Conservation (phyloP, 1,140 invertebrate genomes). For the Aporrectodea caliginosa region DNA sequence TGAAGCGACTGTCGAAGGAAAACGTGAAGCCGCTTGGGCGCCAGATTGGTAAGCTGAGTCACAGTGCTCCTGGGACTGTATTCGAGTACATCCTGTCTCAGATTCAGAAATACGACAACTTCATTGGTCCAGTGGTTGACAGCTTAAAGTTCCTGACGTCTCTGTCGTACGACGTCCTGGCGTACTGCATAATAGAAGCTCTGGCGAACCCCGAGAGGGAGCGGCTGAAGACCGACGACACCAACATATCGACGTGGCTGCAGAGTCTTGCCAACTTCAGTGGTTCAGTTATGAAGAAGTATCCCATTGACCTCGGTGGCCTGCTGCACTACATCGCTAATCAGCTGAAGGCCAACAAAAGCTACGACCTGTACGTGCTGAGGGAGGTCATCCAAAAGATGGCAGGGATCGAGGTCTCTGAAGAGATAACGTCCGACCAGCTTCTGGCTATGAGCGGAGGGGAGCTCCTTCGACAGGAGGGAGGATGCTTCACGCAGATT, state of each 20-base stretch:
- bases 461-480: conserved; percentile 88
- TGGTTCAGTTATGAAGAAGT: conserved; percentile 94
- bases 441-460: conserved; percentile 93
- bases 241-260: conserved; percentile 90
- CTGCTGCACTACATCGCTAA: conserved; percentile 95
- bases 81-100: conserved; percentile 89
- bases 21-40: conserved; percentile 95
- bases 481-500: conserved; percentile 94
- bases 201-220: conserved; percentile 67
- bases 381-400: conserved; percentile 99
- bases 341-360: conserved; percentile 92
- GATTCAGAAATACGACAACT: conserved; percentile 96
- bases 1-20: conserved; percentile 97
- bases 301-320: conserved; percentile 90
- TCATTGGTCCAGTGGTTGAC: conserved; percentile 93
- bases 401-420: conserved; percentile 93
- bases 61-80: conserved; percentile 87
- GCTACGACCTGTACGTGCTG: conserved; percentile 89
- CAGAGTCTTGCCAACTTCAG: conserved; percentile 89
- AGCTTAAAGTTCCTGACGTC: conserved; percentile 94
- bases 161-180: conserved; percentile 91
- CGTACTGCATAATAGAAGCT: conserved; percentile 91
- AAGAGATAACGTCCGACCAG: conserved; percentile 94
- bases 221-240: conserved; percentile 80
- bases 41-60: conserved; percentile 91